Conservation (phyloP, 2,113 vertebrate species). For the human region DNA sequence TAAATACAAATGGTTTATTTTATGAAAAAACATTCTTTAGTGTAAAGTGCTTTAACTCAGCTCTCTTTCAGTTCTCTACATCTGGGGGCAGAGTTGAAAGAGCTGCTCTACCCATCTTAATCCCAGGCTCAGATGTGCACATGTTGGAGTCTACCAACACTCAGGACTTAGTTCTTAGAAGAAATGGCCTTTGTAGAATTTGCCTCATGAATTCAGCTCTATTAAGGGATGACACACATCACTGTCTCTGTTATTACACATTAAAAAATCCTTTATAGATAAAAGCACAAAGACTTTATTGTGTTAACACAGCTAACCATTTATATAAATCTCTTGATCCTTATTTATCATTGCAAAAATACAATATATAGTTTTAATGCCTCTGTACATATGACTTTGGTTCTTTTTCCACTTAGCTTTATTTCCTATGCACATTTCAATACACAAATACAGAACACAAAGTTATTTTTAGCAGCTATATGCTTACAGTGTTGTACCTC, state of each 20-base stretch:
- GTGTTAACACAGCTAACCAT: neutral
- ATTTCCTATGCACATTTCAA: neutral
- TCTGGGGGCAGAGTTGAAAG: neutral
- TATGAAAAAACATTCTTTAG: neutral
- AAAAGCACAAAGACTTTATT: constrained; percentile 4
- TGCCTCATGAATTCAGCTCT: neutral
- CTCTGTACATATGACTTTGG: neutral
- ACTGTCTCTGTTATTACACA: neutral
- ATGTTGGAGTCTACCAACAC: neutral
- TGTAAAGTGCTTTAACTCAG: neutral
- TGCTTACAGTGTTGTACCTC: neutral
- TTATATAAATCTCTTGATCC: neutral
- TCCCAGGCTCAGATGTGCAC: neutral
- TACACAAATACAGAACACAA: neutral
- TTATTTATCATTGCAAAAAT: neutral
- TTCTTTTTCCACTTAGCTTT: constrained; percentile 15
- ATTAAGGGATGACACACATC: neutral
- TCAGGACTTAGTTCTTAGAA: neutral
- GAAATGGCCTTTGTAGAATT: neutral
- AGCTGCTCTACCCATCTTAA: neutral
- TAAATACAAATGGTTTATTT: neutral
- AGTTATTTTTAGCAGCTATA: neutral
- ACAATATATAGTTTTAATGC: neutral
- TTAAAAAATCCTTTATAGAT: neutral
- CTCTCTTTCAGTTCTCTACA: neutral